phyloP scores from a whole-genome alignment of 1,140 invertebrate genomes.

The Chionoecetes opilio region DNA sequence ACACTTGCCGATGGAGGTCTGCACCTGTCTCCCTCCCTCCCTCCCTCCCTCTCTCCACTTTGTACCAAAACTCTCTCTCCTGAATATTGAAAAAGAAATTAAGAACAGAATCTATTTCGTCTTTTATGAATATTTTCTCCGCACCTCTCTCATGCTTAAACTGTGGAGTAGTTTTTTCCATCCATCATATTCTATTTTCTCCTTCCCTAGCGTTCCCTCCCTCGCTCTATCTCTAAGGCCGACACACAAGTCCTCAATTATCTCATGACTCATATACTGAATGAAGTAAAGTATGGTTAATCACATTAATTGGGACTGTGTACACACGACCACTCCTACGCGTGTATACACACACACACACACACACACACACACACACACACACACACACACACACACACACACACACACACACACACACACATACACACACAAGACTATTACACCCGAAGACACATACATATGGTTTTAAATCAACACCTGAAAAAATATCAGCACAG shows the following conservation, averaged over 20 bases:
- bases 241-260: slow-evolving; percentile 34
- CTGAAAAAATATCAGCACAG: no score
- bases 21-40: not conserved
- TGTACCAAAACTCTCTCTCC: not conserved
- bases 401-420: slow-evolving; percentile 47
- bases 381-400: slow-evolving; percentile 44
- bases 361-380: slow-evolving; percentile 54
- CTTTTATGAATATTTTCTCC: not conserved
- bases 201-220: not conserved
- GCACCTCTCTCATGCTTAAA: not conserved
- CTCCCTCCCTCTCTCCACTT: not conserved
- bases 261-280: slow-evolving; percentile 52
- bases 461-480: no score
- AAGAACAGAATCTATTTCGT: not conserved
- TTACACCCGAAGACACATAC: not conserved
- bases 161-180: not conserved
- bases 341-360: not conserved
- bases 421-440: slow-evolving; percentile 8
- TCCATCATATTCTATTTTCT: not conserved
- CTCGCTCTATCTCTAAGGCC: not conserved
- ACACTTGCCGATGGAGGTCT: not conserved
- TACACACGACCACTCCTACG: not conserved
- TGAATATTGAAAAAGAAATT: not conserved
- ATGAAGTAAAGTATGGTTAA: slow-evolving; percentile 63
- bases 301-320: slow-evolving; percentile 65